phyloP scores from a whole-genome alignment of 2,113 vertebrate species.

The Danio rerio region GRCz12tu NC_133185.1:11750001-11750500 shows the following conservation, averaged over 20 bases:
- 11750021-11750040: constrained; percentile 99
- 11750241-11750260: constrained; percentile 55
- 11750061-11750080: constrained; percentile 96
- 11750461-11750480: neutral
- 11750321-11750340: neutral
- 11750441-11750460: constrained; percentile 14
- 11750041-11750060: constrained; percentile 92
- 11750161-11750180: neutral
- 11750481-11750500: constrained; percentile 5
- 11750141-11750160: constrained; percentile 4
- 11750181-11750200: constrained; percentile 36
- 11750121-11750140: neutral
- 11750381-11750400: neutral
- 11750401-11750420: constrained; percentile 25
- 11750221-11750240: constrained; percentile 43
- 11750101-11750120: constrained; percentile 35
- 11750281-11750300: neutral
- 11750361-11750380: neutral
- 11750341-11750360: neutral
- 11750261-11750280: constrained; percentile 7
- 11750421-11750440: constrained; percentile 30
- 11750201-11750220: constrained; percentile 46
- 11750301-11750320: constrained; percentile 46
- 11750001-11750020: constrained; percentile 98
- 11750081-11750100: constrained; percentile 94